Evolutionary conservation across 2,113 vertebrate species (phyloP), one percentile per base, ranked within the genome.

Genomic region (Ivindomyrus marchei): DNA sequence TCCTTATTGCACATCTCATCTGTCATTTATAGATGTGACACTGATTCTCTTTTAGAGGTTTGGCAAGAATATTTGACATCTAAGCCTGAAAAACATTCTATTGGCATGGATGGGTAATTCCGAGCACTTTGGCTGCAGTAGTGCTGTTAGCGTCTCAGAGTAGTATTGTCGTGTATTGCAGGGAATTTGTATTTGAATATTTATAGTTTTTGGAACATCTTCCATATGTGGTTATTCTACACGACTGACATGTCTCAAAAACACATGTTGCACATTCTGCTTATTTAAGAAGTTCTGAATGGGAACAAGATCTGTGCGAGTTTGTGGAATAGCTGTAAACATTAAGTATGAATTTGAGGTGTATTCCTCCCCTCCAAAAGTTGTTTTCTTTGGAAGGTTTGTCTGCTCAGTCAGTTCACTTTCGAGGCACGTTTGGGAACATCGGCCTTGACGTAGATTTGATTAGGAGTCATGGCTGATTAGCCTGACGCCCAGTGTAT

Each of bases 341-440:
- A 80, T 50, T 86, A 50, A 47, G 84, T 5, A 46, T n/a, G 45
- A 86, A 49, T 85, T 4, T 11, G 42, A 83, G 62, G 49, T 39
- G 47, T 19, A 53, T 49, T 13, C 66, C 66, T 13, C 31, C 31
- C 11, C 11, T 17, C 74, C 36, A 3, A 80, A 80, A 39, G 36
- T 80, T 42, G 74, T 42, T 80, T 80, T 80, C 74, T 80, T 80
- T 42, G 74, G 74, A 80, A 80, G 39, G 36, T 17, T 36, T 70
- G 3, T 24, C 45, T 70, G 49, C 46, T 56, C 46, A 36, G 42
- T 46, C 21, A 52, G 7, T 46, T 52, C 24, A 39, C 4, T 66
- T 50, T 62, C 36, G n/a, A 45, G 27, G 47, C 53, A 90, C 9
- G 80, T n/a, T 74, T 58, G 83, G 31, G 84, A 89, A 91, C 58